phyloP scores from a whole-genome alignment of 2,797 vertebrate species.

The Tinamus major region DNA sequence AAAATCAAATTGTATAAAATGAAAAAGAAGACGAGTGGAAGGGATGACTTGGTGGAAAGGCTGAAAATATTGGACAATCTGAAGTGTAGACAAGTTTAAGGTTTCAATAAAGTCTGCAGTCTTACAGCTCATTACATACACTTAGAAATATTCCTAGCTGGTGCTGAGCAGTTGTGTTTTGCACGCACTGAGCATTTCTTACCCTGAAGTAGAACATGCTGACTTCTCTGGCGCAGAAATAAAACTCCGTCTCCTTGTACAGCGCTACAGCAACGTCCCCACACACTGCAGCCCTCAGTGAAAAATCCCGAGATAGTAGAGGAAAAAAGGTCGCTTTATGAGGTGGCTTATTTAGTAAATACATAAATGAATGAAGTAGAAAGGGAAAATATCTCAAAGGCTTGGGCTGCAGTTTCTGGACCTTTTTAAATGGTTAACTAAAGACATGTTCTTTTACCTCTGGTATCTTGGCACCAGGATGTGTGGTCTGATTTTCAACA shows the following conservation, averaged over 20 bases:
- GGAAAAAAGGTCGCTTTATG: neutral
- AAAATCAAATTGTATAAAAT: conserved; percentile 26
- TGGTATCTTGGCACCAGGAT: neutral
- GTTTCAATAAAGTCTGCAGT: conserved; percentile 59
- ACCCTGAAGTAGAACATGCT: neutral
- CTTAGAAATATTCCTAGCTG: conserved; percentile 45
- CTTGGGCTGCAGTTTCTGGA: neutral
- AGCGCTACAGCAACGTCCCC: neutral
- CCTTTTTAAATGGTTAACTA: neutral
- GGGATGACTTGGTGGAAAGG: conserved; percentile 15
- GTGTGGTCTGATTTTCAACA: neutral
- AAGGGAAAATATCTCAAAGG: neutral
- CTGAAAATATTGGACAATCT: conserved; percentile 51
- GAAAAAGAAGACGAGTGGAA: neutral
- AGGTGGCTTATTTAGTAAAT: neutral
- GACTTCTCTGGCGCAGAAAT: neutral
- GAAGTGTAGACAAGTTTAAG: conserved; percentile 38
- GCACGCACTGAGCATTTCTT: neutral
- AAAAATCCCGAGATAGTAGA: neutral
- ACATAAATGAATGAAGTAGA: neutral
- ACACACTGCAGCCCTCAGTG: neutral
- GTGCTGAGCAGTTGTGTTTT: conserved; percentile 8
- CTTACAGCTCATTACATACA: neutral
- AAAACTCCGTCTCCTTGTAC: neutral
- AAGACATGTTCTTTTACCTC: neutral